Evolutionary conservation across 1,140 invertebrate genomes (phyloP), one percentile per base, ranked within the genome.

Genomic region (Musca domestica): DNA sequence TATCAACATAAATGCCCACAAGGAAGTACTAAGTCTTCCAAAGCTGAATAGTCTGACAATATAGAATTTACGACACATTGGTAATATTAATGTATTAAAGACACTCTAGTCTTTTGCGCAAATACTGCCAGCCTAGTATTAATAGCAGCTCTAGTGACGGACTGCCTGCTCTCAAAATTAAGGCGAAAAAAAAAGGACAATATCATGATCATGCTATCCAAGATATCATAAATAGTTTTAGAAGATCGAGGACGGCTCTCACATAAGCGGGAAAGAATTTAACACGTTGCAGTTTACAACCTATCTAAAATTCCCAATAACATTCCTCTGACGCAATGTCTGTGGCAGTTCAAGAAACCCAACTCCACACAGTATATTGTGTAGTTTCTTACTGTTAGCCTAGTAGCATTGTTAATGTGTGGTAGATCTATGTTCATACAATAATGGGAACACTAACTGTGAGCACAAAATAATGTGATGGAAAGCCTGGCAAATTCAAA

Each of bases 11-110:
- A 71, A 51, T 61, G 66, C 51, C 2, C 63, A 69, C 19, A 17
- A 71, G 1, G 46, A 70, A 30, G 54, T 68, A 58, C 19, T 70
- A 19, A 71, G 69, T 19, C n/a, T 71, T 20, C 54, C 69, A 52
- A 67, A 70, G 30, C 67, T 72, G 17, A 47, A 68, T 30, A 64
- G 63, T 25, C 19, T 68, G 41, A 58, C 41, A 7, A 63, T 58
- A 23, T 6, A 66, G 61, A 71, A 70, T 64, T 54, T 70, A 19
- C n/a, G 27, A 4, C 30, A 56, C 20, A 68, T 68, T 56, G 41
- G 5, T 14, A 22, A 51, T n/a, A n/a, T n/a, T n/a, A n/a, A n/a
- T n/a, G n/a, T 7, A 20, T 63, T 20, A 25, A 49, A 51, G 14
- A 27, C 19, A 49, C 48, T 22, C 27, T 58, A 7, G 20, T 56